Conservation (phyloP, 2,888 invertebrate species). For the Apantesis nais region DNA sequence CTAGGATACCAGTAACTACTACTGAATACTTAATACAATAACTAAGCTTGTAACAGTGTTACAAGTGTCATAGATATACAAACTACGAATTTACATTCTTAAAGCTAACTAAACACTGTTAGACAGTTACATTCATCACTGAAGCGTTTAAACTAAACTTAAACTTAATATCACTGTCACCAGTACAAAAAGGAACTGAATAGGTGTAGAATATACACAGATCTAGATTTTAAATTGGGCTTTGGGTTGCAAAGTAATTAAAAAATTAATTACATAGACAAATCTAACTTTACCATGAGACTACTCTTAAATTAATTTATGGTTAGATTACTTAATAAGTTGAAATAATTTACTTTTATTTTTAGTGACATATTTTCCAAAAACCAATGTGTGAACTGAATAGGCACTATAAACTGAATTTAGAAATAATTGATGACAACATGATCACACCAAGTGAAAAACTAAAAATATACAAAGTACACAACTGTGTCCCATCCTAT, state of each 20-base stretch:
- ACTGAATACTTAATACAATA: constrained; percentile 22
- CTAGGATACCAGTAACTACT: constrained; percentile 3
- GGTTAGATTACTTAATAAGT: background rate
- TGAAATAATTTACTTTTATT: background rate
- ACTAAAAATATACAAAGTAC: background rate
- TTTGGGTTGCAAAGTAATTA: constrained; percentile 28
- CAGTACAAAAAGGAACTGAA: constrained; percentile 78
- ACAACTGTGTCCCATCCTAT: background rate
- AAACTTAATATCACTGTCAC: constrained; percentile 77
- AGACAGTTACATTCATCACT: constrained; percentile 54
- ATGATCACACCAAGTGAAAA: background rate
- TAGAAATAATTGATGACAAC: background rate
- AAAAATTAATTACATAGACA: constrained; percentile 11
- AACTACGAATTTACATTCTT: constrained; percentile 43
- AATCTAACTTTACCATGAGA: background rate
- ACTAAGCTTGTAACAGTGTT: constrained; percentile 36
- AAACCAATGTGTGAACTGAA: background rate
- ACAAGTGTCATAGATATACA: constrained; percentile 36
- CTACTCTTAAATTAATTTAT: constrained; percentile 5
- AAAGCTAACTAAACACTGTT: constrained; percentile 46
- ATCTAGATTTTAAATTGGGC: constrained; percentile 50
- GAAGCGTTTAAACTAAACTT: constrained; percentile 63
- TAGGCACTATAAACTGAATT: background rate
- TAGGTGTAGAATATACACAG: constrained; percentile 56
- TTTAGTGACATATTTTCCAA: constrained; percentile 10